Conservation (phyloP, 2,797 vertebrate genomes). For the Liparis tanakae region DNA sequence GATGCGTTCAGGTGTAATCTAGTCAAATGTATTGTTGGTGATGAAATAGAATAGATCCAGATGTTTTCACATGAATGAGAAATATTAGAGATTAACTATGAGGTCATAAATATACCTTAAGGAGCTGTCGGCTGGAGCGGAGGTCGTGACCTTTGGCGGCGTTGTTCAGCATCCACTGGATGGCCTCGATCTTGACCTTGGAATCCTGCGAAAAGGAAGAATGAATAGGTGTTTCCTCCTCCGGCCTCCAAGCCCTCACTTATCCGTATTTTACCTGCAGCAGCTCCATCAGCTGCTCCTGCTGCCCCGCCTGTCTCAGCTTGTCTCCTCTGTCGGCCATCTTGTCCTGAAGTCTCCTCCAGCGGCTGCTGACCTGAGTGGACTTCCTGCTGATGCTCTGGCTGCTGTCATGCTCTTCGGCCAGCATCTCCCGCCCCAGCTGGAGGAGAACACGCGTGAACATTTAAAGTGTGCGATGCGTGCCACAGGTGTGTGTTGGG, state of each 20-base stretch:
- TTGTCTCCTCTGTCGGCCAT: conserved; percentile 88
- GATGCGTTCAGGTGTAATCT: not conserved
- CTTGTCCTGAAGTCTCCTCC: conserved; percentile 85
- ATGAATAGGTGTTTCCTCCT: not conserved
- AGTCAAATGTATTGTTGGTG: too few relatives aligned
- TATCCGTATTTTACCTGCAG: conserved; percentile 71
- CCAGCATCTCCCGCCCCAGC: conserved; percentile 83
- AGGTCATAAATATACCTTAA: conserved; percentile 70
- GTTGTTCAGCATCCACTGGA: conserved; percentile 85
- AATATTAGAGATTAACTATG: not conserved
- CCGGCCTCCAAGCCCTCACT: not conserved
- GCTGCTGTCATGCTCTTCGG: conserved; percentile 74
- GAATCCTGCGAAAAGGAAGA: conserved; percentile 80
- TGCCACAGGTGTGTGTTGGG: not conserved
- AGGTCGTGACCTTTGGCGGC: conserved; percentile 85
- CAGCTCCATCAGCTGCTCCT: conserved; percentile 90
- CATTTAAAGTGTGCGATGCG: not conserved
- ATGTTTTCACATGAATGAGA: not conserved
- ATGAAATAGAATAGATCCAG: too few relatives aligned
- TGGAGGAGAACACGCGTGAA: conserved; percentile 46
- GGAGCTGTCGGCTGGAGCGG: conserved; percentile 83
- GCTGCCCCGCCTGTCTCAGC: conserved; percentile 87
- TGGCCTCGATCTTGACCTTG: conserved; percentile 87
- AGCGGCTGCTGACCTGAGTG: conserved; percentile 79
- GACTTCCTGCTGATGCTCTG: conserved; percentile 79